Percentiles rank a stretch among this genome's conserved stretches.
phyloP scores from a whole-genome alignment of 2,888 invertebrate species.

The Leptinotarsa juncta region DNA sequence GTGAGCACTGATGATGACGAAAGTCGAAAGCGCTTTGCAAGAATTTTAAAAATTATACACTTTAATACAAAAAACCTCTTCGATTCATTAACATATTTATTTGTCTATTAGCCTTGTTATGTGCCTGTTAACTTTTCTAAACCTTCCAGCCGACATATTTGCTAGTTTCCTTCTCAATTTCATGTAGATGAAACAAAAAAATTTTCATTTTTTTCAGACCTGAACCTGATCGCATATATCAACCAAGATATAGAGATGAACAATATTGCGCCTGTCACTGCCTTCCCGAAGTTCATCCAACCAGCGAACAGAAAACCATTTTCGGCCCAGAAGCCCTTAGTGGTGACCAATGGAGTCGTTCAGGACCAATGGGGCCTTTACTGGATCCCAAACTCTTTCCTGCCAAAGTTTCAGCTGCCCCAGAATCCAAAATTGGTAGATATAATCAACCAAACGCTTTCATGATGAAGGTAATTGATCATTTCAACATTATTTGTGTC shows the following conservation, averaged over 20 bases:
- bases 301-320: constrained; percentile 43
- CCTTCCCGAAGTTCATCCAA: constrained; percentile 36
- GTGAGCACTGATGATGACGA: no score
- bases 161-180: no score
- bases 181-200: no score
- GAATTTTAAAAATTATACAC: no score
- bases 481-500: neutral
- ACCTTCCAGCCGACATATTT: no score
- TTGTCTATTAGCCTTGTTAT: no score
- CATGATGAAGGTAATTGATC: constrained; percentile 68
- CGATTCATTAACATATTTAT: no score
- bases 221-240: constrained; percentile 65
- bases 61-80: no score
- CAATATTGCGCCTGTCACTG: constrained; percentile 58
- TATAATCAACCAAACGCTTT: constrained; percentile 73
- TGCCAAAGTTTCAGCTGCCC: constrained; percentile 69
- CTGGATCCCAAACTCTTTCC: constrained; percentile 74
- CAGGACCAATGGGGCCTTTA: constrained; percentile 72
- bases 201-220: constrained; percentile 57
- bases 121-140: no score
- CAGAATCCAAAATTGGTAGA: constrained; percentile 69
- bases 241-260: constrained; percentile 67
- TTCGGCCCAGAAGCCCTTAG: constrained; percentile 56
- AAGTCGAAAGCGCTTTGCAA: no score
- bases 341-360: constrained; percentile 64